Conservation (phyloP, 2,113 vertebrate genomes). For the Gymnarchus niloticus region DNA sequence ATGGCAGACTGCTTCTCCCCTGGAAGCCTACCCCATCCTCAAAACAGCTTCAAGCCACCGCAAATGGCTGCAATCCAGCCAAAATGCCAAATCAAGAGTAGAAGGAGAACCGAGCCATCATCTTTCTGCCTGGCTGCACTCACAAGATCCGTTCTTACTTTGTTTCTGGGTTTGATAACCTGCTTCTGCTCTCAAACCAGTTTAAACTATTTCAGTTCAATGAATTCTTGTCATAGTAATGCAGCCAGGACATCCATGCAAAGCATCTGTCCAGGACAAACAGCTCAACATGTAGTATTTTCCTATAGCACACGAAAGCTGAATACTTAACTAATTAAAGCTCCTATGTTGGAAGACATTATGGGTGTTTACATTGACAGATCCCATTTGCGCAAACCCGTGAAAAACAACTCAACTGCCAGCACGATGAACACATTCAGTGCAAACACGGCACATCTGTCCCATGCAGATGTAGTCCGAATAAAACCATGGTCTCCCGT, state of each 20-base stretch:
- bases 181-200: background rate
- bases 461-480: background rate
- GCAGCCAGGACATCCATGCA: background rate
- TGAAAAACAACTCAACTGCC: background rate
- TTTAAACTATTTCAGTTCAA: background rate
- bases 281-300: background rate
- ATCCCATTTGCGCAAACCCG: background rate
- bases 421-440: background rate
- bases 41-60: background rate
- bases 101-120: background rate
- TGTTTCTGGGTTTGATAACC: background rate
- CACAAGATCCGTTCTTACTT: background rate
- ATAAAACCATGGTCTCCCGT: background rate
- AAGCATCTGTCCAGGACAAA: background rate
- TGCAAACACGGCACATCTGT: background rate
- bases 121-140: background rate
- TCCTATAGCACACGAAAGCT: background rate
- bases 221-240: too few species aligned
- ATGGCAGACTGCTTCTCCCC: background rate
- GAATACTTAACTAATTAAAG: background rate
- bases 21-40: background rate
- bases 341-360: background rate
- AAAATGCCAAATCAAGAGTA: background rate
- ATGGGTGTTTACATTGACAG: background rate
- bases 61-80: background rate